Evolutionary conservation across 2,113 vertebrate genomes (phyloP).

Genomic region (Camelus dromedarius): DNA sequence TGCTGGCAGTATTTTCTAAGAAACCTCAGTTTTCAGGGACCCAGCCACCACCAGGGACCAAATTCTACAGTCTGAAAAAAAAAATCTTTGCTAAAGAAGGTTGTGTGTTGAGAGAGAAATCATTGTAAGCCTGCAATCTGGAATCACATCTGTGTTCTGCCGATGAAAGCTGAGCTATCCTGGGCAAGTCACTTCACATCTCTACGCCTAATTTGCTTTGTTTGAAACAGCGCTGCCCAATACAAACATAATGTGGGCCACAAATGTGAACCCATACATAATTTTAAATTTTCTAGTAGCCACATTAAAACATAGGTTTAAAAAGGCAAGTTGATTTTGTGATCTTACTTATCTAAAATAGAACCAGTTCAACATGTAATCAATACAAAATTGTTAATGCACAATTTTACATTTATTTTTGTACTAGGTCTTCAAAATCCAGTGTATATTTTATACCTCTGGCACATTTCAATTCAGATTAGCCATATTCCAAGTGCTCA

Average conservation of each 20-base stretch:
- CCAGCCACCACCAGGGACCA: conserved; percentile 8
- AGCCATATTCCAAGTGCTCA: not conserved
- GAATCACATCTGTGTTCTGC: not conserved
- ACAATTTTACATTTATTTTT: conserved; percentile 34
- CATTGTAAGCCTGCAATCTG: not conserved
- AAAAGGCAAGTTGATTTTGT: conserved; percentile 38
- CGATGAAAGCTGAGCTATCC: conserved; percentile 2
- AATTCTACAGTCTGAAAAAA: not conserved
- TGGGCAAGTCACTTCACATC: conserved; percentile 17
- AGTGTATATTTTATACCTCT: not conserved
- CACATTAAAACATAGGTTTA: conserved; percentile 7
- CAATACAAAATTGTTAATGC: not conserved
- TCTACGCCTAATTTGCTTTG: not conserved
- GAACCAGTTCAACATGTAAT: not conserved
- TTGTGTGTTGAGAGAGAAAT: not conserved
- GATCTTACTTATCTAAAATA: not conserved
- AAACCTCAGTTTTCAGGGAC: not conserved
- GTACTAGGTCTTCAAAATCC: not conserved
- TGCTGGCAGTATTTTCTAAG: conserved; percentile 15
- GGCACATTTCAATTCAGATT: not conserved
- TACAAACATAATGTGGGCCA: not conserved
- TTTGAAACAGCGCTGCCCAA: not conserved
- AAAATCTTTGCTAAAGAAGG: not conserved
- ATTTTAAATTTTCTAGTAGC: conserved; percentile 3
- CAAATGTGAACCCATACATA: not conserved